A percentile compares a stretch with the other conserved stretches of the same genome.
These are phyloP conservation scores for Echinarachnius parma DNA, from an alignment of 53 echinoderm and acorn worm species.

Conservation along the genomic window DNA sequence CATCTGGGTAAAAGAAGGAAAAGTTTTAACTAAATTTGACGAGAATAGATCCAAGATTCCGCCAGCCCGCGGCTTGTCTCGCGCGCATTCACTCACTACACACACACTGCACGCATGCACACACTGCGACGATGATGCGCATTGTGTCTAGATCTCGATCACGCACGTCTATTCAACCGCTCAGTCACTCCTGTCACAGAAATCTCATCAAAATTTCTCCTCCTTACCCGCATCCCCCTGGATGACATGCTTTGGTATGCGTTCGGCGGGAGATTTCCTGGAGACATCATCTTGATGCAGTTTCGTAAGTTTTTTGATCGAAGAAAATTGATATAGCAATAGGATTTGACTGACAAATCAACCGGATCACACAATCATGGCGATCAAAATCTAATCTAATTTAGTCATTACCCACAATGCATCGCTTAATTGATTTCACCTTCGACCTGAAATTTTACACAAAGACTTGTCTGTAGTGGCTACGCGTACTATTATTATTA, in stretches of 20 bases:
- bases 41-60: too few species aligned
- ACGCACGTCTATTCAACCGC: conserved; percentile 33
- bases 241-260: conserved; percentile 31
- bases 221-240: conserved; percentile 38
- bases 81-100: neutral
- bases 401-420: conserved; percentile 51
- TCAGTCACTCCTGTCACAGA: conserved; percentile 31
- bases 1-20: too few species aligned
- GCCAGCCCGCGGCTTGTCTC: too few species aligned
- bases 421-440: conserved; percentile 49
- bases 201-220: conserved; percentile 22
- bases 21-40: too few species aligned
- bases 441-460: conserved; percentile 33
- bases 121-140: too few species aligned
- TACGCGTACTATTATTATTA: too few species aligned
- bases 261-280: conserved; percentile 35
- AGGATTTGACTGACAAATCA: conserved; percentile 36
- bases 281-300: conserved; percentile 26
- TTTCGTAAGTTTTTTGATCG: neutral
- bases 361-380: conserved; percentile 47
- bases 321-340: neutral
- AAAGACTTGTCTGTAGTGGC: too few species aligned
- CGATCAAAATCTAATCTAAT: conserved; percentile 50
- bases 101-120: conserved; percentile 2
- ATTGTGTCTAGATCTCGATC: conserved; percentile 29